Base-by-base conservation (phyloP, 92 coral and sea anemone genomes). In the Actinernus sp. region DNA sequence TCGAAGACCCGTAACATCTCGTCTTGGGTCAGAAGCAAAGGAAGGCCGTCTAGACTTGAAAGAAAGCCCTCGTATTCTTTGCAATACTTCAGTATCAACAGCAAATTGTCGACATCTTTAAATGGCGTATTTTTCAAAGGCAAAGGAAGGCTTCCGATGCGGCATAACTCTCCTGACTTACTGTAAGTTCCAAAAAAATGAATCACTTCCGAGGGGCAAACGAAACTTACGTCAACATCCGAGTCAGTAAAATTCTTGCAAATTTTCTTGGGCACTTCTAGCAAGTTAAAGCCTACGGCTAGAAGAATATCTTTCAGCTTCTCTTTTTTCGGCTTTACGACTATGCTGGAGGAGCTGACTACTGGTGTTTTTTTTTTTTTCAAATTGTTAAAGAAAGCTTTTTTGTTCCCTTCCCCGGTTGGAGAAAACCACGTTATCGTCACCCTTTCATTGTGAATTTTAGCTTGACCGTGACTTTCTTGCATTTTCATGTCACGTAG, bases 341-440 rank as follows among this genome's bases (percentile, higher is more conserved):
- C 41, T n/a, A n/a, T n/a, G n/a, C n/a, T n/a, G 8, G 6, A 6
- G 8, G 41, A 6, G 6, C 8, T 34, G n/a, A n/a, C n/a, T n/a
- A n/a, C n/a, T n/a, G n/a, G n/a, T n/a, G n/a, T n/a, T n/a, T n/a
- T n/a, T n/a, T n/a, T n/a, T 12, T 32, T 26, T 16, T 16, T 40
- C 26, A 82, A 65, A 41, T 64, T 79, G 45, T 54, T 58, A 30
- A 81, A 87, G 61, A 87, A 87, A 3, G 93, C 93, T 46, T 57
- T 48, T 36, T 55, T 49, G 23, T 23, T 34, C 19, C 88, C 88
- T 26, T 55, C 31, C 0, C 84, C 92, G 11, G 84, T 86, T 16
- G 84, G 88, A 13, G 92, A 79, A 41, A 80, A 78, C 92, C 92
- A 86, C 7, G 37, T 46, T 14, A 86, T 40, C 10, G 53, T 31